Conservation (phyloP, 2,888 invertebrate genomes). For the Lochmaea crataegi region DNA sequence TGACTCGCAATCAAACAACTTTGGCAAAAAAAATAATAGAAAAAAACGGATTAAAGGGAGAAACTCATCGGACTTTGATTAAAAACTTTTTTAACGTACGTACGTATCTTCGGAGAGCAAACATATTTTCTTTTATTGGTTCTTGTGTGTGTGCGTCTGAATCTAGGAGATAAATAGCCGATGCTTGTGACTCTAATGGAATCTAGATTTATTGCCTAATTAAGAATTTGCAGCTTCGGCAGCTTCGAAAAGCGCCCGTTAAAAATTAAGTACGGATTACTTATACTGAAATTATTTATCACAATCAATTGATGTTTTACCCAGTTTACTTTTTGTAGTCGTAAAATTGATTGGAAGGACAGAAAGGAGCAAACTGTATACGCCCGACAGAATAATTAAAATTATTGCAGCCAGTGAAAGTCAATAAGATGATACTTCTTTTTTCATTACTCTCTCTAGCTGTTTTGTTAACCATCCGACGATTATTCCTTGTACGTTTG, state of each 20-base stretch:
- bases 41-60: slow-evolving; percentile 17
- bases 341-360: too few species aligned
- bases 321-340: neutral
- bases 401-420: too few species aligned
- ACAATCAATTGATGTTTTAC: neutral
- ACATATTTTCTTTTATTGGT: slow-evolving; percentile 27
- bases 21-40: slow-evolving; percentile 23
- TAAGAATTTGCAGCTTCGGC: slow-evolving; percentile 24
- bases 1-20: slow-evolving; percentile 35
- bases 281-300: slow-evolving; percentile 1
- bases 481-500: too few species aligned
- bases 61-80: slow-evolving; percentile 36
- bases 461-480: too few species aligned
- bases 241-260: slow-evolving; percentile 7
- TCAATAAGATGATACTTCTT: too few species aligned
- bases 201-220: slow-evolving; percentile 29
- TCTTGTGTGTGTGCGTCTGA: slow-evolving; percentile 17
- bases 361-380: too few species aligned
- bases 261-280: slow-evolving; percentile 4
- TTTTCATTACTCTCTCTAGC: too few species aligned
- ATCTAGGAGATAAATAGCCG: slow-evolving; percentile 20
- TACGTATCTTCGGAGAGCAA: slow-evolving; percentile 18
- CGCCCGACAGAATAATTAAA: too few species aligned
- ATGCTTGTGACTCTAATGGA: slow-evolving; percentile 7
- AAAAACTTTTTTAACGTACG: slow-evolving; percentile 33